A percentile compares a stretch with the other conserved stretches of the same genome.
phyloP scores from a whole-genome alignment of 2,797 vertebrate genomes.

The Pantherophis alleghaniensis region DNA sequence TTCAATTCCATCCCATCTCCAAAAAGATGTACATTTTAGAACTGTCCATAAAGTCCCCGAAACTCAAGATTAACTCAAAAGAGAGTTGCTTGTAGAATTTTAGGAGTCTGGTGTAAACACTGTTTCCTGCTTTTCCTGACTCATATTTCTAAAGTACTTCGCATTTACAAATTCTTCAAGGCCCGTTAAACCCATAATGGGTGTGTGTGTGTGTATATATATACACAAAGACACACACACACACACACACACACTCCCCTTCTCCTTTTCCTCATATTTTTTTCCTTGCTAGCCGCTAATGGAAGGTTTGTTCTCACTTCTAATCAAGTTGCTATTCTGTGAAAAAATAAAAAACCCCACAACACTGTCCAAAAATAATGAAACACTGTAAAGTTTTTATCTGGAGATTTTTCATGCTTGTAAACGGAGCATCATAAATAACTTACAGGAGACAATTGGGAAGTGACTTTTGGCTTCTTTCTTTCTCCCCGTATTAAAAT shows the following conservation, averaged over 20 bases:
- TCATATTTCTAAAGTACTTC: neutral
- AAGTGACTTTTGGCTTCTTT: neutral
- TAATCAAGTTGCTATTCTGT: neutral
- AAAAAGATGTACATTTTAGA: neutral
- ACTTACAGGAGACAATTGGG: neutral
- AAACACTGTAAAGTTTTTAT: slow-evolving; percentile 31
- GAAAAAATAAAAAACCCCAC: too few species aligned
- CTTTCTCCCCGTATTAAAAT: neutral
- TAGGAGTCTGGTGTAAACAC: neutral
- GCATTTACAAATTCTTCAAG: neutral
- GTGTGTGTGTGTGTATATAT: neutral
- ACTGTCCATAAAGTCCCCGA: neutral
- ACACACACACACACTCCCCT: neutral
- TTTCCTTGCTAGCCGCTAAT: slow-evolving; percentile 18
- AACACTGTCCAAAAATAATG: slow-evolving; percentile 8
- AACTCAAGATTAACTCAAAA: neutral
- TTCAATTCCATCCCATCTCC: neutral
- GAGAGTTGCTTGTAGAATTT: neutral
- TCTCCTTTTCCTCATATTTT: neutral
- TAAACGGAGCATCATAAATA: slow-evolving; percentile 36
- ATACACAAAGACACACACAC: neutral
- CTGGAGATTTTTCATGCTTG: slow-evolving; percentile 24
- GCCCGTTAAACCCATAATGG: neutral
- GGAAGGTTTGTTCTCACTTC: slow-evolving; percentile 40
- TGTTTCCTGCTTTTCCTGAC: neutral